A percentile compares a stretch with the other conserved stretches of the same genome.
Conservation (phyloP, 1,140 invertebrate species). For the Chironomus striatipennis region DNA sequence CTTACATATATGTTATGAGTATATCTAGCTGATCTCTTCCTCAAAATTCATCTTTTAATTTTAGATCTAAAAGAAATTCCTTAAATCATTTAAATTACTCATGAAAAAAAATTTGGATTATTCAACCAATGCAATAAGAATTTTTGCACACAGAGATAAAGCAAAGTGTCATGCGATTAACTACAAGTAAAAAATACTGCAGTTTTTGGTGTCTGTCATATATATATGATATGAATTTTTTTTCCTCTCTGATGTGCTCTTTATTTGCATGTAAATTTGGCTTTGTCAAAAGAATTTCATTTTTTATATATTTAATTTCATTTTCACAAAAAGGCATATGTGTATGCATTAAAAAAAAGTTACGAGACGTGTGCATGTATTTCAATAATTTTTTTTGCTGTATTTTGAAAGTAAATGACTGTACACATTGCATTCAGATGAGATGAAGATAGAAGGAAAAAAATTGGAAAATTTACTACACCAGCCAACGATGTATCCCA, state of each 20-base stretch:
- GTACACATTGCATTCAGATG: too few species aligned
- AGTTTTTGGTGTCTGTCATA: not conserved
- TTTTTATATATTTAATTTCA: not conserved
- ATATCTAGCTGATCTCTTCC: too few species aligned
- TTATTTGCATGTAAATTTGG: not conserved
- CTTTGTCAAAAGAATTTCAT: not conserved
- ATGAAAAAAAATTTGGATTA: too few species aligned
- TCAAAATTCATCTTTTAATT: too few species aligned
- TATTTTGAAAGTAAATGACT: too few species aligned
- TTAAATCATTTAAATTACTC: too few species aligned
- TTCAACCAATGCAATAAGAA: not conserved
- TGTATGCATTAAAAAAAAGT: too few species aligned
- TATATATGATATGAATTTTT: not conserved
- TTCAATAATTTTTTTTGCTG: too few species aligned
- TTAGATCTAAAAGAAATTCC: not conserved
- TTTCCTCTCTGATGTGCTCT: not conserved
- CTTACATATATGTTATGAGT: not conserved
- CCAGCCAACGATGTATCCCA: too few species aligned
- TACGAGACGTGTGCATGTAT: too few species aligned
- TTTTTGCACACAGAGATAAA: not conserved
- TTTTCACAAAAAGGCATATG: not conserved
- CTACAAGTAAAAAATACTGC: not conserved
- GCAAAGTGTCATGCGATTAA: not conserved
- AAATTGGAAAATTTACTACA: too few species aligned
- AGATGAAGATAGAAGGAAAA: too few species aligned